These are phyloP conservation scores for Corythornis leucogaster DNA, from an alignment of 2,797 vertebrate species.

Conservation along the genomic window DNA sequence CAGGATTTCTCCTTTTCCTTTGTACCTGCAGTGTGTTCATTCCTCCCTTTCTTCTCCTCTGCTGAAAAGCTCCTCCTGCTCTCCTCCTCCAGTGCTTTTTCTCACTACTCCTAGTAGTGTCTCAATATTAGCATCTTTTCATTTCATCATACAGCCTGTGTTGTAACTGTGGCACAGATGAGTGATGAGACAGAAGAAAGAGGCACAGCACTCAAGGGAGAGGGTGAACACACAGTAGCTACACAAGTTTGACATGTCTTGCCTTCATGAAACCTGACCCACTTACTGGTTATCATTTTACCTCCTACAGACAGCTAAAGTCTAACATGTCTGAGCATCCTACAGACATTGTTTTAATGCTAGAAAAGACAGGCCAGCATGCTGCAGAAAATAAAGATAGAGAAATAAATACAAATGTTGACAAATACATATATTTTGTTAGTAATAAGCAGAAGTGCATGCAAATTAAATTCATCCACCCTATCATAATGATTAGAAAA, in stretches of 20 bases:
- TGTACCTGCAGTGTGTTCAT: not conserved
- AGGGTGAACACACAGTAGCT: not conserved
- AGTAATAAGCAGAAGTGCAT: not conserved
- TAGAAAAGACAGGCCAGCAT: not conserved
- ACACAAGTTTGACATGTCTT: not conserved
- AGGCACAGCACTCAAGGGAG: not conserved
- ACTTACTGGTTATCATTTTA: not conserved
- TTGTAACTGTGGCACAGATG: not conserved
- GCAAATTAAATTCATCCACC: not conserved
- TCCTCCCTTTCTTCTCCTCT: not conserved
- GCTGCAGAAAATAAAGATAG: not conserved
- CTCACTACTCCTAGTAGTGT: not conserved
- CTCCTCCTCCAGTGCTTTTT: not conserved
- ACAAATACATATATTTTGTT: not conserved
- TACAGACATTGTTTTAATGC: not conserved
- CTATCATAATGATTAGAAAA: not conserved
- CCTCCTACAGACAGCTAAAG: not conserved
- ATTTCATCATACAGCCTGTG: not conserved
- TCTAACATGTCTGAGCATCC: not conserved
- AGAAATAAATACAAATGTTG: not conserved
- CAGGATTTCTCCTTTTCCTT: not conserved
- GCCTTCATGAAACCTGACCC: not conserved
- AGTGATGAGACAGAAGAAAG: not conserved
- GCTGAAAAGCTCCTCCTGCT: fast-evolving
- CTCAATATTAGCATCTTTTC: not conserved